A percentile compares a stretch with the other conserved stretches of the same genome.
Evolutionary conservation across 1,140 invertebrate species (phyloP).

Genomic region (Drosophila sulfurigaster): DNA sequence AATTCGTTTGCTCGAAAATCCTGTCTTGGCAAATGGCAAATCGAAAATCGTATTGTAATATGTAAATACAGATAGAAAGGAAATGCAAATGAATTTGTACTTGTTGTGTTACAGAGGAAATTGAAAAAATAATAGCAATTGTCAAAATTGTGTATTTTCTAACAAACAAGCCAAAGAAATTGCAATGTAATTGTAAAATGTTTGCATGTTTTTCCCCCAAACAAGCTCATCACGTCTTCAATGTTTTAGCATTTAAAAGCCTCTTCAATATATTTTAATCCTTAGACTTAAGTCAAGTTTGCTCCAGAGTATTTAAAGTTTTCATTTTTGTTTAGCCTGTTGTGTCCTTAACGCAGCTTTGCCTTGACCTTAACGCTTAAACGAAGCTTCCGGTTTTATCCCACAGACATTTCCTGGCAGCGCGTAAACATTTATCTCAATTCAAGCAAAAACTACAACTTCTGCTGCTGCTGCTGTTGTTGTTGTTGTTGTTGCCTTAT

Average conservation of each 20-base stretch:
- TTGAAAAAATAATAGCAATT: not conserved
- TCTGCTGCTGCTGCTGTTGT: not conserved
- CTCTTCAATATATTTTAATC: no score
- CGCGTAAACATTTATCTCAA: conserved; percentile 53
- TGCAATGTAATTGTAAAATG: not conserved
- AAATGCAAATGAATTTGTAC: conserved; percentile 10
- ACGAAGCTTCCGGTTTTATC: conserved; percentile 17
- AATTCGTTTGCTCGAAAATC: not conserved
- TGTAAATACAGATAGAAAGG: not conserved
- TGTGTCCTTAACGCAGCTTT: not conserved
- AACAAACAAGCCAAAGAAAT: not conserved
- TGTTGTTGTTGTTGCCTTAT: not conserved
- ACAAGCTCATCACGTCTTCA: not conserved
- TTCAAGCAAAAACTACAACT: conserved; percentile 45
- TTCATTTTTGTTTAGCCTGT: not conserved
- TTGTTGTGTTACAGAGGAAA: not conserved
- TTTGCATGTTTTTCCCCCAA: not conserved
- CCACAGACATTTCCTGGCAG: conserved; percentile 20
- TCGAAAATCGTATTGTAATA: conserved; percentile 5
- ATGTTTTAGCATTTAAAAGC: no score
- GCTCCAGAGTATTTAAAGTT: not conserved
- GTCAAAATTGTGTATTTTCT: not conserved
- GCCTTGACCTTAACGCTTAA: conserved; percentile 31
- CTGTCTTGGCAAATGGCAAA: conserved; percentile 7
- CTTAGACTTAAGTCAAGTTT: not conserved